phyloP scores from a whole-genome alignment of 2,797 vertebrate species.

The Malacoraja senta region DNA sequence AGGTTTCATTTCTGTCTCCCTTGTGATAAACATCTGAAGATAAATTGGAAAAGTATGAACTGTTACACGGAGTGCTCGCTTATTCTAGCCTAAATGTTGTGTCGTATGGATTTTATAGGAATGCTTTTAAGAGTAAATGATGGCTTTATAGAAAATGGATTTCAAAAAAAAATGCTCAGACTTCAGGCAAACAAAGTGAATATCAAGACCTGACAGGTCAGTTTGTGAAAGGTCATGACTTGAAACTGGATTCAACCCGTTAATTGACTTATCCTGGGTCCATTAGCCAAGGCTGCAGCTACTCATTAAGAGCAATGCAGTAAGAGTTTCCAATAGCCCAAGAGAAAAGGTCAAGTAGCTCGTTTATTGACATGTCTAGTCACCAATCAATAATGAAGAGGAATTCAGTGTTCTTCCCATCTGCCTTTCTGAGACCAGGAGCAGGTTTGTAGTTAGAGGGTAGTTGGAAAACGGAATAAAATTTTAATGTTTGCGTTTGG shows the following conservation, averaged over 20 bases:
- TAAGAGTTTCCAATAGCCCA: not conserved
- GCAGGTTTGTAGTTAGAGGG: too few relatives aligned
- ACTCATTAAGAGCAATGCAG: not conserved
- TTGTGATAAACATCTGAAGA: too few relatives aligned
- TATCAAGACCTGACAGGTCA: not conserved
- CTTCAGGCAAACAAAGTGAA: not conserved
- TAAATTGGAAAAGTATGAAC: not conserved
- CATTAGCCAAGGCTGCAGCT: not conserved
- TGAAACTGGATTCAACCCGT: not conserved
- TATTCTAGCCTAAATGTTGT: not conserved
- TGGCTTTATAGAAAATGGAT: not conserved
- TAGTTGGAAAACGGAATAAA: not conserved
- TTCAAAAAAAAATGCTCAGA: not conserved
- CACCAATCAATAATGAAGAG: not conserved
- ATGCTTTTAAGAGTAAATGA: not conserved
- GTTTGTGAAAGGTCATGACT: not conserved
- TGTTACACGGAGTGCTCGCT: too few relatives aligned
- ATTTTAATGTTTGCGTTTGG: not conserved
- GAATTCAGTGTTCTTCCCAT: not conserved
- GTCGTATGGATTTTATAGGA: not conserved
- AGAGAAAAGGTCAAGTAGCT: not conserved
- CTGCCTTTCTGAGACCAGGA: not conserved
- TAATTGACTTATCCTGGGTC: not conserved
- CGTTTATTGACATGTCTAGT: constrained; percentile 15
- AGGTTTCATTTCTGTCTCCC: not conserved